Conservation (phyloP, 1,140 invertebrate genomes). For the Solenopsis invicta region DNA sequence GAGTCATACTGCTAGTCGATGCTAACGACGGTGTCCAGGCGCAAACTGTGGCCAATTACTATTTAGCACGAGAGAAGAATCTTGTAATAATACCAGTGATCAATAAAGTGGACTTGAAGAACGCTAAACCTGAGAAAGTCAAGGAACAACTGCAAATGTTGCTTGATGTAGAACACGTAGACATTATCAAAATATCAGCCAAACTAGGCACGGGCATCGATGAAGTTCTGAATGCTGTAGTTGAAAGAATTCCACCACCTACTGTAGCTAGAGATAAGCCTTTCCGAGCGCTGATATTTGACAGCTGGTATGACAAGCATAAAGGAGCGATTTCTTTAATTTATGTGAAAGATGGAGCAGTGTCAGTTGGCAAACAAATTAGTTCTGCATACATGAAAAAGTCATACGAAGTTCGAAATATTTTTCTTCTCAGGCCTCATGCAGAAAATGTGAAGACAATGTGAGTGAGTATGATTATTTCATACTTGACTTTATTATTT, state of each 20-base stretch:
- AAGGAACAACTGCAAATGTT: slow-evolving; percentile 93
- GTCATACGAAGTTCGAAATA: slow-evolving; percentile 92
- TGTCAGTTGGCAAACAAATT: slow-evolving; percentile 91
- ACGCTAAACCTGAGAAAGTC: slow-evolving; percentile 94
- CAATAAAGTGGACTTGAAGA: slow-evolving; percentile 98
- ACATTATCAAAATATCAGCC: slow-evolving; percentile 93
- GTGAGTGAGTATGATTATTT: slow-evolving; percentile 86
- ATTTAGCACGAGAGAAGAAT: slow-evolving; percentile 94
- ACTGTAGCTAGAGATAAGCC: slow-evolving; percentile 87
- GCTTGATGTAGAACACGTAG: slow-evolving; percentile 93
- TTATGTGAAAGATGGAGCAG: slow-evolving; percentile 92
- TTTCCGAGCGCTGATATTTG: slow-evolving; percentile 95
- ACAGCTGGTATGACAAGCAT: slow-evolving; percentile 97
- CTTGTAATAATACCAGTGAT: slow-evolving; percentile 96
- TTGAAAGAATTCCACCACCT: slow-evolving; percentile 94
- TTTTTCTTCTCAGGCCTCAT: slow-evolving; percentile 94
- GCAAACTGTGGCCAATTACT: slow-evolving; percentile 99
- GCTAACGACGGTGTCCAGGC: slow-evolving; percentile 99
- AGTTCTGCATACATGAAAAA: slow-evolving; percentile 90
- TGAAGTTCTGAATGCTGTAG: slow-evolving; percentile 92
- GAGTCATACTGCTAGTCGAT: slow-evolving; percentile 97
- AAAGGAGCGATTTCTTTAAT: slow-evolving; percentile 94
- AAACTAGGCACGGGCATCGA: slow-evolving; percentile 95
- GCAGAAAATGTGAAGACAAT: slow-evolving; percentile 90
- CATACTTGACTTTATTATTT: slow-evolving; percentile 11